phyloP scores from a whole-genome alignment of 2,797 vertebrate genomes.

The Gallinago stenura region DNA sequence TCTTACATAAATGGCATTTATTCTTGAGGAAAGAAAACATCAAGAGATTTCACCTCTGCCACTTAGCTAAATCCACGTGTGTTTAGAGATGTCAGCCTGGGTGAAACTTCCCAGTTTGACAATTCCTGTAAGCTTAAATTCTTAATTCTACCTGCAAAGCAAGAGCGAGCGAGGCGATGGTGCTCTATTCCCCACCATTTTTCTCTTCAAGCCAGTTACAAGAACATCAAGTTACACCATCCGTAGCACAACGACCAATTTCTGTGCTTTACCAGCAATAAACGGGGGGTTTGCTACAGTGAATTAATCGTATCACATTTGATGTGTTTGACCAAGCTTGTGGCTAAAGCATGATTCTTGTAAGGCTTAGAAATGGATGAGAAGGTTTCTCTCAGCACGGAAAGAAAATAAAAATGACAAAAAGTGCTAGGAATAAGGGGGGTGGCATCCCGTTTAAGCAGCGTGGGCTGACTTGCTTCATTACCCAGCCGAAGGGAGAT shows the following conservation, averaged over 20 bases:
- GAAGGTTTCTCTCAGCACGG: neutral
- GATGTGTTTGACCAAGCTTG: neutral
- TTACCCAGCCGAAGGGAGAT: neutral
- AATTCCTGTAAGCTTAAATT: neutral
- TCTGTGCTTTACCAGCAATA: neutral
- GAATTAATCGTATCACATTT: neutral
- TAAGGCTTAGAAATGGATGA: neutral
- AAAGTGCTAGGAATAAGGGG: neutral
- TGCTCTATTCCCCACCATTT: neutral
- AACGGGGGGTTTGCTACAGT: neutral
- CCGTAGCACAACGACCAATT: accelerated
- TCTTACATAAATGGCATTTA: neutral
- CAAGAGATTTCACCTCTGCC: neutral
- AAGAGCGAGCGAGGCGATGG: neutral
- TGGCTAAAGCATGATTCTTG: neutral
- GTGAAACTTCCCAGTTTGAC: neutral
- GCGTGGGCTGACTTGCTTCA: slow-evolving; percentile 11
- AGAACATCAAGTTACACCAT: neutral
- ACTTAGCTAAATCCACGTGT: neutral
- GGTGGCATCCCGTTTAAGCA: neutral
- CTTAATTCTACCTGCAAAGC: neutral
- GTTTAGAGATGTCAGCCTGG: neutral
- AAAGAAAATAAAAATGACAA: too few relatives aligned
- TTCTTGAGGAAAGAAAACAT: neutral
- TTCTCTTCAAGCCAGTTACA: neutral